Percentiles rank a stretch among this genome's conserved stretches.
phyloP scores from a whole-genome alignment of 2,888 invertebrate genomes.

The Chalcis sispes region DNA sequence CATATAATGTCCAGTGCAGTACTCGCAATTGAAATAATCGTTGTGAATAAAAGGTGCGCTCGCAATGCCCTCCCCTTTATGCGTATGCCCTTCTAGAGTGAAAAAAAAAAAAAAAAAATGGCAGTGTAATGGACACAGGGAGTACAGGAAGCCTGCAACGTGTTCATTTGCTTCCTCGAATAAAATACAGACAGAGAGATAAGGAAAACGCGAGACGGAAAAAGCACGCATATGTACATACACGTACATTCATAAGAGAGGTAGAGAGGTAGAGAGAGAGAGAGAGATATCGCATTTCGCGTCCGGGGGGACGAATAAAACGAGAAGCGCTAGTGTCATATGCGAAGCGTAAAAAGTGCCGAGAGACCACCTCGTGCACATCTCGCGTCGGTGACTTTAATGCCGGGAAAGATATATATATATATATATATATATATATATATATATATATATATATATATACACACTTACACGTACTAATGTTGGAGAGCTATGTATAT shows the following conservation, averaged over 20 bases:
- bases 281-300: conserved; percentile 38
- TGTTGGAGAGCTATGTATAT: too few relatives aligned
- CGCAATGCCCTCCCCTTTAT: background rate
- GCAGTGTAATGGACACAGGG: background rate
- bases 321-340: too few relatives aligned
- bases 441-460: too few relatives aligned
- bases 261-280: background rate
- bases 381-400: conserved; percentile 25
- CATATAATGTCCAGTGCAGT: too few relatives aligned
- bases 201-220: background rate
- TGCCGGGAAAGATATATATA: conserved; percentile 7
- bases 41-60: background rate
- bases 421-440: too few relatives aligned
- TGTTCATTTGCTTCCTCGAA: conserved; percentile 43
- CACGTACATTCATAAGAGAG: background rate
- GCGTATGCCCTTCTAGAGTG: background rate
- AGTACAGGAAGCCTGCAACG: conserved; percentile 2
- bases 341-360: conserved; percentile 26
- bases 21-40: conserved; percentile 30
- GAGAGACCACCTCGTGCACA: background rate
- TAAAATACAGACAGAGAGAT: too few relatives aligned
- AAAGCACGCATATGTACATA: background rate
- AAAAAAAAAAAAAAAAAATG: too few relatives aligned
- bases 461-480: too few relatives aligned
- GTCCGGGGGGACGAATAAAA: too few relatives aligned